Evolutionary conservation across 2,888 invertebrate genomes (phyloP), one percentile per base, ranked within the genome.

Genomic region (Agriopis marginaria): DNA sequence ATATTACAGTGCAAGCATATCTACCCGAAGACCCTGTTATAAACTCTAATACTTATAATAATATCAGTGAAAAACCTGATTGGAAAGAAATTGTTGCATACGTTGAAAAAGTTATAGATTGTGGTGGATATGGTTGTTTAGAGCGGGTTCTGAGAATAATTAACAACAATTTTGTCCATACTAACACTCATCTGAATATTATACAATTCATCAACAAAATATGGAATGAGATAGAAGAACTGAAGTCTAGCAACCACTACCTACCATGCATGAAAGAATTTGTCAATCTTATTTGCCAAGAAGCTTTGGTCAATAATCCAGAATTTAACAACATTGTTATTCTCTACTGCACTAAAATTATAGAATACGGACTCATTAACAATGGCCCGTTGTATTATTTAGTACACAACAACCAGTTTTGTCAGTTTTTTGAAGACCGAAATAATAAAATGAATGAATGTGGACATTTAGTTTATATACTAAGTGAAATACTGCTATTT

Each of bases 41-140:
- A n/a, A 45, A 63, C 32, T 9, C 12, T 3, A 58, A 17, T 45
- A 7, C 23, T 44, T 45, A 10, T 12, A 14, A 7, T 4, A 10
- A 79, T 44, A 63, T 80, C 12, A 49, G 69, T 59, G 60, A 66
- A 40, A 69, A 68, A 49, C 65, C 75, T 60, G 66, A 49, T 61
- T 66, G 81, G 4, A 68, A 79, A 68, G 73, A 81, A 51, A 70
- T 91, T 49, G 72, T 89, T 54, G 73, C 80, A 63, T 90, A 83
- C 73, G 76, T 91, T 64, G 85, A 89, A 67, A 86, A 85, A 71
- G 82, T 90, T 6, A 74, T 89, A 50, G 92, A 94, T 77, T 88
- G 91, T 77, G 95, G 95, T 60, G 95, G 95, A 4, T 90, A 92
- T 79, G 92, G 91, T 0, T 93, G 93, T 68, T 73, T 95, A 0